Evolutionary conservation across 2,888 invertebrate species (phyloP).

Genomic region (Eupithecia exiguata): DNA sequence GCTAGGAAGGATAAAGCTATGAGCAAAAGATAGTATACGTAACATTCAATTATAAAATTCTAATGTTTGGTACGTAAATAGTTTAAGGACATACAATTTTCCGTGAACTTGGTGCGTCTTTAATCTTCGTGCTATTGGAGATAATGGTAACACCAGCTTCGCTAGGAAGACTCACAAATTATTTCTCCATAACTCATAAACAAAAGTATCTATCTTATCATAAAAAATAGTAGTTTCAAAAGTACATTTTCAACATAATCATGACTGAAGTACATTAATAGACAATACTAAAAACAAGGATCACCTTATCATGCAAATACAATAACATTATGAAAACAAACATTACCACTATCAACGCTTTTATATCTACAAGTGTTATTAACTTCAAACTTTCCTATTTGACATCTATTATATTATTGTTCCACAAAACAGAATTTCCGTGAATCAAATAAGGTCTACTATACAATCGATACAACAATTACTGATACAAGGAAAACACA

Average conservation of each 20-base stretch:
- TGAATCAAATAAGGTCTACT: slow-evolving; percentile 15
- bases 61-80: slow-evolving; percentile 23
- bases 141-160: slow-evolving; percentile 20
- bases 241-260: background rate
- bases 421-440: slow-evolving; percentile 9
- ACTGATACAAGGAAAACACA: slow-evolving; percentile 32
- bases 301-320: slow-evolving; percentile 11
- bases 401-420: slow-evolving; percentile 13
- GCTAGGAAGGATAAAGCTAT: slow-evolving; percentile 35
- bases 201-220: background rate
- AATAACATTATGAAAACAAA: slow-evolving; percentile 2
- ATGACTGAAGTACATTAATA: background rate
- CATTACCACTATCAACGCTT: slow-evolving; percentile 2
- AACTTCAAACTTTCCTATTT: slow-evolving; percentile 5
- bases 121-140: slow-evolving; percentile 24
- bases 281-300: background rate
- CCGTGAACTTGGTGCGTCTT: slow-evolving; percentile 27
- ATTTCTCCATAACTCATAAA: background rate
- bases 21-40: slow-evolving; percentile 23
- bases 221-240: background rate
- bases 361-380: slow-evolving; percentile 1
- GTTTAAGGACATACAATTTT: slow-evolving; percentile 32
- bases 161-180: background rate
- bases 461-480: slow-evolving; percentile 30
- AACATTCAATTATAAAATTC: slow-evolving; percentile 15